These are phyloP conservation scores for Lasioglossum malachurum DNA, from an alignment of 2,888 invertebrate species.

Conservation along the genomic window DNA sequence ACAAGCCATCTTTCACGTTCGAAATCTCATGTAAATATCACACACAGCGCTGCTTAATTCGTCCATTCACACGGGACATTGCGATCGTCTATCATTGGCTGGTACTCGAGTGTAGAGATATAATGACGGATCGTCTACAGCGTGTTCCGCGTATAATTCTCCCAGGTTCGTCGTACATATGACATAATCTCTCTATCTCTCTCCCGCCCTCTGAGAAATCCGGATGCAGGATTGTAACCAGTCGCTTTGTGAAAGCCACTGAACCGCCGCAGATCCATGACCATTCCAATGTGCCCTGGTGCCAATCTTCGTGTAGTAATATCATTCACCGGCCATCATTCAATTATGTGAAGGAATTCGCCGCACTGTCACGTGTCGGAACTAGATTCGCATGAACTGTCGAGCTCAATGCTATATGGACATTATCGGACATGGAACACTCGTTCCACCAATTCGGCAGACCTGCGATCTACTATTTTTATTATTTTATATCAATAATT, in stretches of 20 bases:
- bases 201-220: slow-evolving; percentile 53
- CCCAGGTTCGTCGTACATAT: slow-evolving; percentile 49
- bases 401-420: slow-evolving; percentile 75
- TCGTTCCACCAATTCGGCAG: slow-evolving; percentile 54
- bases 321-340: slow-evolving; percentile 80
- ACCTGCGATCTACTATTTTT: background rate
- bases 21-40: slow-evolving; percentile 35
- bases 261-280: slow-evolving; percentile 63
- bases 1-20: slow-evolving; percentile 31
- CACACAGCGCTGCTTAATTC: slow-evolving; percentile 66
- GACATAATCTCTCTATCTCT: slow-evolving; percentile 46
- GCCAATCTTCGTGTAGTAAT: slow-evolving; percentile 82
- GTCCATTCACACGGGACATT: slow-evolving; percentile 72
- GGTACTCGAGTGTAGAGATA: slow-evolving; percentile 57
- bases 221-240: slow-evolving; percentile 62
- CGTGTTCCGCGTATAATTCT: slow-evolving; percentile 65
- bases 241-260: slow-evolving; percentile 63
- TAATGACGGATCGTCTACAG: slow-evolving; percentile 66
- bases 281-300: slow-evolving; percentile 75
- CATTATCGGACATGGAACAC: slow-evolving; percentile 69
- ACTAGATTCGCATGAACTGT: slow-evolving; percentile 72
- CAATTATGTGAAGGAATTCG: slow-evolving; percentile 76
- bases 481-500: background rate
- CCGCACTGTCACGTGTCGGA: slow-evolving; percentile 62
- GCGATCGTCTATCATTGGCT: slow-evolving; percentile 47